Evolutionary conservation across 1,140 invertebrate species (phyloP).

Genomic region (Galendromus occidentalis): DNA sequence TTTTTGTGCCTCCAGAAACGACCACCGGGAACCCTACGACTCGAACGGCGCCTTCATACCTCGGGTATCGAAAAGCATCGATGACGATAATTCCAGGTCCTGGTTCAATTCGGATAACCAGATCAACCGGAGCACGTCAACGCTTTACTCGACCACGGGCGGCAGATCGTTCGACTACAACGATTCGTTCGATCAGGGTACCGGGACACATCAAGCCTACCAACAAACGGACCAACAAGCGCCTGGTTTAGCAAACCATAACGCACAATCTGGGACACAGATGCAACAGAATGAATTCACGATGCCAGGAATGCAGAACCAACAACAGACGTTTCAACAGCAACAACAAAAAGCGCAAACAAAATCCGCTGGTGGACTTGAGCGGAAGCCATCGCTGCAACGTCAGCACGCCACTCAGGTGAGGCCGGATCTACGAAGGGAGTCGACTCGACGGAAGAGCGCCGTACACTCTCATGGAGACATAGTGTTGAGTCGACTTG

Average conservation of each 20-base stretch:
- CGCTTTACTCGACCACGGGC: not conserved
- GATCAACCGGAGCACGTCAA: not conserved
- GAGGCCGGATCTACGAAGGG: no score
- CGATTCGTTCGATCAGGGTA: conserved; percentile 1
- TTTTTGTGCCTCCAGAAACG: not conserved
- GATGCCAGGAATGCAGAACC: not conserved
- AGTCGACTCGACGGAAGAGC: no score
- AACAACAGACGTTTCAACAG: not conserved
- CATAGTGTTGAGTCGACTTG: no score
- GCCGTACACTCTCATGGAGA: no score
- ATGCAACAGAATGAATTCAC: not conserved
- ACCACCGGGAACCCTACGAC: not conserved
- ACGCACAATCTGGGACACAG: not conserved
- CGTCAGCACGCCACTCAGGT: conserved; percentile 1
- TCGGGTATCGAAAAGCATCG: not conserved
- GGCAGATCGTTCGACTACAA: not conserved
- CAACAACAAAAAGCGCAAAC: conserved; percentile 13
- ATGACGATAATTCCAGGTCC: not conserved
- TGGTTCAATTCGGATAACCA: conserved; percentile 7
- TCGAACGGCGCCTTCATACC: not conserved
- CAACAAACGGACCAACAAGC: not conserved
- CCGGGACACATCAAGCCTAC: not conserved
- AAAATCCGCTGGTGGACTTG: conserved; percentile 16
- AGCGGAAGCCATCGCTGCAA: conserved; percentile 16
- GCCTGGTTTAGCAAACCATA: not conserved